Evolutionary conservation across 2,113 vertebrate genomes (phyloP), one percentile per base, ranked within the genome.

Genomic region (Vidua chalybeata): DNA sequence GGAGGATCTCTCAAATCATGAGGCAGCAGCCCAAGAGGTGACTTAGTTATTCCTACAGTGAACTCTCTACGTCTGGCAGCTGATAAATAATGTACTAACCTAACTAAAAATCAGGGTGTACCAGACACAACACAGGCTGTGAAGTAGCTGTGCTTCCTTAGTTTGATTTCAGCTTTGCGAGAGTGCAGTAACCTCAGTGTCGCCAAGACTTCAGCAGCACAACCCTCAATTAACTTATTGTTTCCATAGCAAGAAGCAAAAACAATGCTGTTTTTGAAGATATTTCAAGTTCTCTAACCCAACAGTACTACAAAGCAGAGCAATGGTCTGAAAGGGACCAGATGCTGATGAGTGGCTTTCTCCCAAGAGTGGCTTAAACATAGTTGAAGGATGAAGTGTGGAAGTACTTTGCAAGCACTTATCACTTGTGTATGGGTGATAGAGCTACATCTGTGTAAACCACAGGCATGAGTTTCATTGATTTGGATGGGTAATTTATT

Each of bases 401-500:
- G 49, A 76, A 83, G 67, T 58, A 9, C 20, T n/a, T 77, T 69
- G 43, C 27, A 28, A 66, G 75, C 80, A 56, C 41, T 76, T 39
- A 13, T 27, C 45, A 37, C 75, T 55, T 56, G 35, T 56, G 49
- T 6, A 10, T 21, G 51, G 67, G 43, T 71, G 89, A 59, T 48
- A 31, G 67, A 85, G 86, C 87, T 82, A 35, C 82, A 11, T 63
- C 85, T 41, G 28, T 80, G 83, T 28, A 90, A 92, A 62, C 56
- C 68, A 15, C 2, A 45, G 80, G 17, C 77, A 37, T 35, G 91
- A 92, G 74, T 49, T 78, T 61, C 81, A 72, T 82, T 73, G 89
- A 64, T 91, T 63, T 52, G 17, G 83, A 75, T 66, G 93, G 84
- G 77, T 68, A 61, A 95, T 93, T 94, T 91, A 68, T 84, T 95